Conservation (phyloP, 2,797 vertebrate genomes). For the Dryobates pubescens region DNA sequence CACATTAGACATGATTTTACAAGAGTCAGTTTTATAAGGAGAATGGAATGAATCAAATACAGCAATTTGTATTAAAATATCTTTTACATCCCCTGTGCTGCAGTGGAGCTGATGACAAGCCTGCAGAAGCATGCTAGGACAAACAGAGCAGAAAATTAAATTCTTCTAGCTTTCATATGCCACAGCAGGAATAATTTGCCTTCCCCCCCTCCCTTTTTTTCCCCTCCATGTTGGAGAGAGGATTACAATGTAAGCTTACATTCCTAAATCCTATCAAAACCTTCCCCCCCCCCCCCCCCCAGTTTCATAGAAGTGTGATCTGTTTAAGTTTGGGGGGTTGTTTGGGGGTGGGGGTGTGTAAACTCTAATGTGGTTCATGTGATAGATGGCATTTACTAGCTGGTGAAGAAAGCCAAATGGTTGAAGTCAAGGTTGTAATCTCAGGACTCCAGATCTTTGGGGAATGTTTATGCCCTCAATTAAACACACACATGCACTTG, state of each 20-base stretch:
- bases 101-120: slow-evolving; percentile 59
- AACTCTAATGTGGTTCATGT: not conserved
- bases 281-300: not conserved
- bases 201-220: not conserved
- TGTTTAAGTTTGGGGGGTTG: not conserved
- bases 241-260: not conserved
- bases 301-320: not conserved
- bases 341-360: not conserved
- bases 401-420: slow-evolving; percentile 14
- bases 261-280: slow-evolving; percentile 24
- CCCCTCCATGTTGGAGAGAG: slow-evolving; percentile 7
- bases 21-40: slow-evolving; percentile 69
- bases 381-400: slow-evolving; percentile 11
- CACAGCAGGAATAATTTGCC: slow-evolving; percentile 26
- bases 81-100: slow-evolving; percentile 66
- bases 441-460: not conserved
- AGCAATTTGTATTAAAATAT: slow-evolving; percentile 68
- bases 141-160: slow-evolving; percentile 72
- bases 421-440: slow-evolving; percentile 27
- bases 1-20: slow-evolving; percentile 61
- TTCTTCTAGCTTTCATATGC: slow-evolving; percentile 56
- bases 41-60: slow-evolving; percentile 63
- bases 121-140: slow-evolving; percentile 60
- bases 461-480: slow-evolving; percentile 28
- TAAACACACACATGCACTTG: not conserved